These are phyloP conservation scores for Lasius fuliginosus DNA, from an alignment of 2,888 invertebrate species.

Conservation along the genomic window DNA sequence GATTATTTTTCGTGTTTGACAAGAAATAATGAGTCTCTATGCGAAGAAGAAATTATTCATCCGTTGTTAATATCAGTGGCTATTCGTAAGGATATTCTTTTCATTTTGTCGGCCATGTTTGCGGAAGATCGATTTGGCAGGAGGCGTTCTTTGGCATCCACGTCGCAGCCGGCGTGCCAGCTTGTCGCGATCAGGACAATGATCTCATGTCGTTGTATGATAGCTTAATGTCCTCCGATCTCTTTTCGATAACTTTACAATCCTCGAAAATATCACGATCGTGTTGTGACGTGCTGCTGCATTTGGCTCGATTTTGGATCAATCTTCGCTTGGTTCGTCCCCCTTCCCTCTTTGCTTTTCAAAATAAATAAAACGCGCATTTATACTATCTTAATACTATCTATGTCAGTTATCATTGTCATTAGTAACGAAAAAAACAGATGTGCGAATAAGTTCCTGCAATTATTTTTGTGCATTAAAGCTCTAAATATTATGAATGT, in stretches of 20 bases:
- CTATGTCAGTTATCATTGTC: background rate
- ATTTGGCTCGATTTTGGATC: slow-evolving; percentile 10
- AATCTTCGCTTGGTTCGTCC: background rate
- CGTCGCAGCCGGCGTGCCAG: slow-evolving; percentile 66
- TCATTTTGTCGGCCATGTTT: slow-evolving; percentile 55
- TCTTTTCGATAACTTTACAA: slow-evolving; percentile 61
- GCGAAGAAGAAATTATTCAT: background rate
- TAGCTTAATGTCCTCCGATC: slow-evolving; percentile 62
- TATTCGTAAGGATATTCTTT: slow-evolving; percentile 66
- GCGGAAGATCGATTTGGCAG: slow-evolving; percentile 73
- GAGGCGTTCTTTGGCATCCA: slow-evolving; percentile 64
- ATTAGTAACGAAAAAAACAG: slow-evolving; percentile 9
- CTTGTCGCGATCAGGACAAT: slow-evolving; percentile 73
- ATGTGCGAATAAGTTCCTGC: background rate
- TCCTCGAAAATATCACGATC: slow-evolving; percentile 63
- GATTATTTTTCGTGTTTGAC: background rate
- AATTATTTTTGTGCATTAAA: slow-evolving; percentile 6
- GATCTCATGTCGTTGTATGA: slow-evolving; percentile 68
- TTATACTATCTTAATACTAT: background rate
- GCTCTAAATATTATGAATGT: background rate
- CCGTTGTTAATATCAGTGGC: slow-evolving; percentile 52
- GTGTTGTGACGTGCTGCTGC: slow-evolving; percentile 8
- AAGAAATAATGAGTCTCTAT: background rate
- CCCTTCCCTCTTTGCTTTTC: background rate
- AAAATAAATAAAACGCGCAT: background rate